phyloP scores from a whole-genome alignment of 2,888 invertebrate genomes.

The Rotaria socialis region DNA sequence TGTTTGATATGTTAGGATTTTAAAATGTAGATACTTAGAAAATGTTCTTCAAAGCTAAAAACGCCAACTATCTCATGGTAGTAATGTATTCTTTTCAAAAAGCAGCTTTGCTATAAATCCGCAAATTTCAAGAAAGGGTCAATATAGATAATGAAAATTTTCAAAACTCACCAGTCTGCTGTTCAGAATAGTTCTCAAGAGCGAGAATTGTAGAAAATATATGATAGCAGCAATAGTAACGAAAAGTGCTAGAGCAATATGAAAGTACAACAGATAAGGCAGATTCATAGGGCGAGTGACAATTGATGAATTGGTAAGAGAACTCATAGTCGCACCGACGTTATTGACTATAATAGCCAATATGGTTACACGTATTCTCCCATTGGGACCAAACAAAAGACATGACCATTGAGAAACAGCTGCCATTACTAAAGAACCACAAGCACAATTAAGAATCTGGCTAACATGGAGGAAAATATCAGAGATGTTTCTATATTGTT shows the following conservation, averaged over 20 bases:
- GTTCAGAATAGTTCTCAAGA: background rate
- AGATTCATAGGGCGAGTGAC: background rate
- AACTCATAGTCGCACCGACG: background rate
- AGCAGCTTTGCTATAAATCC: no score
- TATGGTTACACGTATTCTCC: background rate
- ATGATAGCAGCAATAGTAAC: background rate
- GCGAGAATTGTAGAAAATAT: background rate
- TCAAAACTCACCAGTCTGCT: background rate
- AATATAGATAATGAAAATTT: background rate
- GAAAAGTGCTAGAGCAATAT: background rate
- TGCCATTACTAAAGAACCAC: background rate
- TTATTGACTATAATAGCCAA: background rate
- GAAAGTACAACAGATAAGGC: background rate
- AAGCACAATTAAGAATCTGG: background rate
- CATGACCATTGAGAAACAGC: background rate
- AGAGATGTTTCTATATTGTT: background rate
- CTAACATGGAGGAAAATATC: background rate
- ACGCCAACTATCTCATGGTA: no score
- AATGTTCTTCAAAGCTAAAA: no score
- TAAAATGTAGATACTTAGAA: no score
- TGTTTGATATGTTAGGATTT: no score
- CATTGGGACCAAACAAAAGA: background rate
- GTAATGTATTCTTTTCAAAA: no score
- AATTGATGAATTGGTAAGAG: background rate
- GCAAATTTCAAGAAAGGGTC: no score